Evolutionary conservation across 2,888 invertebrate genomes (phyloP).

Genomic region (Eugnorisma glareosa): DNA sequence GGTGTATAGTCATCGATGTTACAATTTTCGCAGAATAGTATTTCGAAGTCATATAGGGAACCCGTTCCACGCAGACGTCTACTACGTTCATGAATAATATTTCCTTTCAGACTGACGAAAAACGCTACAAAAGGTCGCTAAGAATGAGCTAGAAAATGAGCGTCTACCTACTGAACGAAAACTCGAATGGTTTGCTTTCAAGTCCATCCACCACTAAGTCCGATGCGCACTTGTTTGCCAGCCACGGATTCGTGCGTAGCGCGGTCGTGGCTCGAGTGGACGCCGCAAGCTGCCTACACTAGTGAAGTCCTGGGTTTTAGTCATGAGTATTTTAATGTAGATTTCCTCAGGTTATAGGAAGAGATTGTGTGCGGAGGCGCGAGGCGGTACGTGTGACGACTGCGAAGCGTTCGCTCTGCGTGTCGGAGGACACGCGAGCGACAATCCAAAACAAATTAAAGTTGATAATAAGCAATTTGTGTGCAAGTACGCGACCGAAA

Average conservation of each 20-base stretch:
- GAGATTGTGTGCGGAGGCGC: background rate
- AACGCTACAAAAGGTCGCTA: constrained; percentile 20
- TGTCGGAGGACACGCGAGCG: background rate
- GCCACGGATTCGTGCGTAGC: background rate
- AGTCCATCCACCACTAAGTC: background rate
- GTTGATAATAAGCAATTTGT: constrained; percentile 66
- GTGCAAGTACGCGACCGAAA: constrained; percentile 49
- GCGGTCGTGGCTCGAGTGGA: background rate
- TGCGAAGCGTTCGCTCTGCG: background rate
- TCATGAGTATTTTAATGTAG: background rate
- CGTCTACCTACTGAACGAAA: background rate
- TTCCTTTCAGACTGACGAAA: constrained; percentile 47
- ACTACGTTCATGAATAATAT: constrained; percentile 31
- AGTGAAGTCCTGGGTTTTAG: background rate
- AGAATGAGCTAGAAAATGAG: constrained; percentile 5
- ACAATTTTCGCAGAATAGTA: too few relatives aligned
- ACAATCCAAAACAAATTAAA: constrained; percentile 53
- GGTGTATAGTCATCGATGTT: too few relatives aligned
- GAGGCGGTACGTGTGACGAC: background rate
- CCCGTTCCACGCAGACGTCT: constrained; percentile 15
- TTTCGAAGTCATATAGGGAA: too few relatives aligned
- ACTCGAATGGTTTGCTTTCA: background rate
- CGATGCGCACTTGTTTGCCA: background rate
- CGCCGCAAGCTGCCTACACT: background rate
- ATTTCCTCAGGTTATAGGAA: background rate